phyloP scores from a whole-genome alignment of 2,797 vertebrate genomes.

The Sebastes jordani region DNA sequence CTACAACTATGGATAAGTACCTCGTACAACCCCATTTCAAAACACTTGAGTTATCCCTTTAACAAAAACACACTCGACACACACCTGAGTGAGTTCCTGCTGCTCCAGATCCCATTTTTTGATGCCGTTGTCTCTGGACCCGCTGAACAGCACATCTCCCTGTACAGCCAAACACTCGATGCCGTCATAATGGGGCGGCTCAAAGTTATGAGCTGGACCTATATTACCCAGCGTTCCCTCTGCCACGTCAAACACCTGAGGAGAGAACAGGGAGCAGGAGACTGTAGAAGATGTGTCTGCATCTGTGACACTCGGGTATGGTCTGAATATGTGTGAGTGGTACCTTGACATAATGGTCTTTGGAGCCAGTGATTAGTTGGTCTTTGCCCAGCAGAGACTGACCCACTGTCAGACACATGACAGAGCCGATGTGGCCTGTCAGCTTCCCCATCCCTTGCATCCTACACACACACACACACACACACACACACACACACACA shows the following conservation, averaged over 20 bases:
- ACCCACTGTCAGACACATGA: constrained; percentile 96
- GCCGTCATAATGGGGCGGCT: constrained; percentile 97
- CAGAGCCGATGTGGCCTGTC: constrained; percentile 93
- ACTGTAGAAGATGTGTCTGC: background rate
- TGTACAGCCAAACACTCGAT: constrained; percentile 96
- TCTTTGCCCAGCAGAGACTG: constrained; percentile 90
- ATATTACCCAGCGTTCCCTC: constrained; percentile 91
- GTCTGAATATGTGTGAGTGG: background rate
- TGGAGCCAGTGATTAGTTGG: constrained; percentile 97
- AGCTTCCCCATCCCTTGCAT: constrained; percentile 93
- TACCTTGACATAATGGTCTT: constrained; percentile 98
- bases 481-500: constrained; percentile 10
- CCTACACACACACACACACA: constrained; percentile 72
- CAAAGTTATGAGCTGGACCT: constrained; percentile 94
- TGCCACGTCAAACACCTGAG: constrained; percentile 91
- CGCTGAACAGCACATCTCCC: constrained; percentile 92
- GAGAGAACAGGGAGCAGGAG: background rate
- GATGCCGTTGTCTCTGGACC: constrained; percentile 96
- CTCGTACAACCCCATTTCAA: too few species aligned
- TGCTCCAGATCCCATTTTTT: constrained; percentile 98
- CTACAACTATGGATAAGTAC: too few species aligned
- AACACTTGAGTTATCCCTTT: accelerated
- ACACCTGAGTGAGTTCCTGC: constrained; percentile 94
- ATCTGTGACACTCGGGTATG: background rate
- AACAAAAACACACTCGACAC: background rate